Evolutionary conservation across 2,888 invertebrate genomes (phyloP).

Genomic region (Brassicogethes aeneus): DNA sequence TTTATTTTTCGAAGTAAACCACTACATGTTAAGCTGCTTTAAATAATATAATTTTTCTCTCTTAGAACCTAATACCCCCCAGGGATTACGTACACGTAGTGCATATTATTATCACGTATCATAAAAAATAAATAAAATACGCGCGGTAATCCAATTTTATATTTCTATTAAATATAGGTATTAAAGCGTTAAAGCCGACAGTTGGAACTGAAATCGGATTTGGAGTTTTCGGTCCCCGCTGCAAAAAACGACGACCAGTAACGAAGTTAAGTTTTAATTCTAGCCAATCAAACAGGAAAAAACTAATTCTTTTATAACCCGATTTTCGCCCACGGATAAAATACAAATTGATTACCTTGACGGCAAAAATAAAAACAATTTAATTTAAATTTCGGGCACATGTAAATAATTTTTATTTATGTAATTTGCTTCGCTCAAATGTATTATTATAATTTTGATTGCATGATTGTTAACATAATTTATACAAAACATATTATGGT

Average conservation of each 20-base stretch:
- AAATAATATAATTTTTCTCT: slow-evolving; percentile 6
- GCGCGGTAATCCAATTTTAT: slow-evolving; percentile 6
- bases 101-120: slow-evolving; percentile 2
- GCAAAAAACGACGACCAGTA: background rate
- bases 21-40: slow-evolving; percentile 10
- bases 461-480: too few species aligned
- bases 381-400: too few species aligned
- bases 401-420: too few species aligned
- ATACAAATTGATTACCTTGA: background rate
- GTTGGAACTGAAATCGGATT: background rate
- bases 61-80: too few species aligned
- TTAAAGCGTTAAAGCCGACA: slow-evolving; percentile 6
- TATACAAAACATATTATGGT: too few species aligned
- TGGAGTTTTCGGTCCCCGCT: background rate
- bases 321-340: background rate
- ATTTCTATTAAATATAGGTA: slow-evolving; percentile 9
- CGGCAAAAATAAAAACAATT: too few species aligned
- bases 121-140: slow-evolving; percentile 5
- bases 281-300: background rate
- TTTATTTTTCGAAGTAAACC: too few species aligned
- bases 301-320: background rate
- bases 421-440: too few species aligned
- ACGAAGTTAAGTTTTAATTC: background rate
- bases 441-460: too few species aligned
- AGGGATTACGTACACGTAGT: background rate